Base-by-base conservation (phyloP, 2,888 invertebrate species). In the Plutella xylostella region DNA sequence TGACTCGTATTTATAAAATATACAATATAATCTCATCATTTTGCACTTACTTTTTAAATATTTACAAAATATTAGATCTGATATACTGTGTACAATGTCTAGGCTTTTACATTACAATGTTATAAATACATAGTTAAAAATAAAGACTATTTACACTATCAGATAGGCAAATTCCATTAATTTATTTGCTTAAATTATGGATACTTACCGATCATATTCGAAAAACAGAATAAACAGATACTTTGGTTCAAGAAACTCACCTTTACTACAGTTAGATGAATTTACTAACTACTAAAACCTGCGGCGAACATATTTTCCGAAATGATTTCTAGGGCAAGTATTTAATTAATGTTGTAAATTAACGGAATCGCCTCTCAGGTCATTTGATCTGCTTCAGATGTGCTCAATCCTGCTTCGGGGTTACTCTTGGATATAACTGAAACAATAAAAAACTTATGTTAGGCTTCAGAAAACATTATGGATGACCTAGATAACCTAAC, bases 341-440 rank as follows among this genome's bases (percentile, higher is more conserved):
- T n/a, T n/a, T n/a, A n/a, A n/a, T n/a, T n/a, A n/a, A n/a, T n/a
- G n/a, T n/a, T n/a, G n/a, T n/a, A n/a, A n/a, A n/a, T n/a, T n/a
- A n/a, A n/a, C n/a, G n/a, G n/a, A n/a, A n/a, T 74, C 68, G 67
- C 64, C 63, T 60, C 39, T 61, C 55, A 54, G n/a, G n/a, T 63
- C 67, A 63, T 61, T 55, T 54, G 49, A 49, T 48, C 48, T 52
- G 53, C 52, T 51, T 53, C 53, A 59, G 22, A 38, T 17, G 18
- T 65, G 51, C 47, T 61, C 51, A 77, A 50, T 84, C 83, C 58
- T 82, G 85, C 77, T 87, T 87, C 58, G 86, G 71, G 68, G 86
- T 85, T 69, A 88, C 87, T 74, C 88, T 84, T 61, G 88, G 88
- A 68, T 88, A 88, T 69, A 88, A 82, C 88, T 88, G 82, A 1